Conservation (phyloP, 2,797 vertebrate genomes). For the Prionace glauca region DNA sequence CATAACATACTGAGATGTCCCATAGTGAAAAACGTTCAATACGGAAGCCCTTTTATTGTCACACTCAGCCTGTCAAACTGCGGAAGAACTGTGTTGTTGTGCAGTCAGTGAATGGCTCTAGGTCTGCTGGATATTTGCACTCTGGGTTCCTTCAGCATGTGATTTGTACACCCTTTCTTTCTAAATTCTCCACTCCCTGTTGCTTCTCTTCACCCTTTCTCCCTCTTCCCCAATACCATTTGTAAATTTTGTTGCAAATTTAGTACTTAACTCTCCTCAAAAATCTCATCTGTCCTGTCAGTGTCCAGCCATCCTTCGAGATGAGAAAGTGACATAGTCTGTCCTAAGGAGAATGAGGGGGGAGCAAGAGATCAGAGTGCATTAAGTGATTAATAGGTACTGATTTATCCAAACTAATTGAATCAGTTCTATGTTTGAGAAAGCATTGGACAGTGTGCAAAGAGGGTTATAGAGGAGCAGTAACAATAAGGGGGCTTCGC, state of each 20-base stretch:
- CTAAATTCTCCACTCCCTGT: background rate
- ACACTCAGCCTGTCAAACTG: background rate
- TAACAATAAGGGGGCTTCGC: constrained; percentile 28
- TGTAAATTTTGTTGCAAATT: background rate
- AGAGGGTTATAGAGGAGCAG: background rate
- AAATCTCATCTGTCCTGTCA: background rate
- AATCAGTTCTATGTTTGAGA: background rate
- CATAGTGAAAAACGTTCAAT: background rate
- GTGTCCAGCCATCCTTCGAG: background rate
- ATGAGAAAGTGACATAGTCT: background rate
- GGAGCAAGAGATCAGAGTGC: background rate
- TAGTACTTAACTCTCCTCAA: background rate
- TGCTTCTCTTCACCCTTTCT: background rate
- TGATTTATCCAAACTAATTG: background rate
- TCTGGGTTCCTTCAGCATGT: constrained; percentile 8
- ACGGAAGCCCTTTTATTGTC: constrained; percentile 30
- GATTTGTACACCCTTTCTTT: background rate
- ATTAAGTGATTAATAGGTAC: background rate
- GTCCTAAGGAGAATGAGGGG: background rate
- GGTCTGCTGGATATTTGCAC: background rate
- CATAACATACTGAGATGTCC: background rate
- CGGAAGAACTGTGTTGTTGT: background rate
- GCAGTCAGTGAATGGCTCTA: background rate
- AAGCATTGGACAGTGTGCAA: background rate
- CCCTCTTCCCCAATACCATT: background rate